These are phyloP conservation scores for Beaufortia kweichowensis DNA, from an alignment of 2,113 vertebrate genomes.

Conservation along the genomic window DNA sequence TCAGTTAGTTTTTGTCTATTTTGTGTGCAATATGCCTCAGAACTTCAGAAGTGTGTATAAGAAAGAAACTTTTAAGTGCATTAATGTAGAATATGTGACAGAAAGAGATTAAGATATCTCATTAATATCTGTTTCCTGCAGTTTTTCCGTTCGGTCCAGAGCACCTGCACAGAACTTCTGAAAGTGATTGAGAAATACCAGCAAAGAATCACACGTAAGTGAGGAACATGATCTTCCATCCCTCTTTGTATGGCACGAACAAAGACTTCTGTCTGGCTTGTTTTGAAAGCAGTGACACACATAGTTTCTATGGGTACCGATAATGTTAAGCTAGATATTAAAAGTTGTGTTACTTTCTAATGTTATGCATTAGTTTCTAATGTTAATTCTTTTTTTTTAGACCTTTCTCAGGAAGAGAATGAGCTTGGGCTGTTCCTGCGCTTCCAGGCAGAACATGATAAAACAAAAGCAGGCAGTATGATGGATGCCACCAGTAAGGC, in stretches of 20 bases:
- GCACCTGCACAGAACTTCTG: constrained; percentile 78
- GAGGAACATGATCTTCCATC: neutral
- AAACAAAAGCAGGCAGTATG: constrained; percentile 79
- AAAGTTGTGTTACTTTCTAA: no score
- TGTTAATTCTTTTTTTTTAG: constrained; percentile 49
- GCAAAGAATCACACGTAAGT: constrained; percentile 79
- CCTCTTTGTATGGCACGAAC: constrained; percentile 29
- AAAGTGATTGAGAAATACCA: constrained; percentile 85
- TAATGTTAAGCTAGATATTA: no score
- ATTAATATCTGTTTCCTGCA: constrained; percentile 60
- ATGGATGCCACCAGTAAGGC: constrained; percentile 83
- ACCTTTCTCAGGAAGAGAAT: constrained; percentile 82
- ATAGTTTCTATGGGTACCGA: neutral
- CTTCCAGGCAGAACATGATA: constrained; percentile 78
- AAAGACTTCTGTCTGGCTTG: constrained; percentile 17
- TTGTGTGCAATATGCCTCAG: no score
- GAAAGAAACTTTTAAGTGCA: no score
- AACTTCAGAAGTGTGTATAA: no score
- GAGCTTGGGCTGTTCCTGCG: constrained; percentile 81
- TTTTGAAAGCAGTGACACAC: neutral
- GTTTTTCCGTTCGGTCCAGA: constrained; percentile 82
- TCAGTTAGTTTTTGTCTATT: no score
- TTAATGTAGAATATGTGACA: no score
- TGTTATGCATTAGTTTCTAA: neutral
- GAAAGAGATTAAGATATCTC: no score